Evolutionary conservation across 2,797 vertebrate species (phyloP), one percentile per base, ranked within the genome.

Genomic region (Anguilla megastoma): DNA sequence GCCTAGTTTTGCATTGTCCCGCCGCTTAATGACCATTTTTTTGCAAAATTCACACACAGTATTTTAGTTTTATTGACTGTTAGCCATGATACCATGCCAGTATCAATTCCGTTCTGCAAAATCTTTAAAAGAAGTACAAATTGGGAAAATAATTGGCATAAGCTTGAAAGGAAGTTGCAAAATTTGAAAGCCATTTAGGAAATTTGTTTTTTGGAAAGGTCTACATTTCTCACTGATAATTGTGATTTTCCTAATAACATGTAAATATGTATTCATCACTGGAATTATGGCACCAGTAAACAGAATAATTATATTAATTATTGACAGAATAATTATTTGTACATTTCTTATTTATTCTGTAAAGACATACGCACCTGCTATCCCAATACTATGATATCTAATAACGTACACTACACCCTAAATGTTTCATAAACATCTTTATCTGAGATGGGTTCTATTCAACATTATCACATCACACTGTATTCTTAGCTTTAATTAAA

Each of bases 11-110:
- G 94, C 91, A 94, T 95, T 95, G 96, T 98, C 97, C 97, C 96
- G 96, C 97, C 0, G 96, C 96, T 96, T 98, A 98, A 99, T 97
- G 97, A 97, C 96, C 94, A 91, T 97, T 97, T 93, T 93, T 45
- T 96, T 97, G 96, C 95, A 96, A 96, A 97, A 97, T 98, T 99
- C 97, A 97, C 98, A 99, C 98, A 95, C 98, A 98, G 99, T 99
- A 97, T 98, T 97, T 98, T 95, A 97, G 97, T 98, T 99, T 98
- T 99, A 99, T 98, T 97, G 98, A 96, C 97, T 98, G 97, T 97
- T 97, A 97, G 96, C 96, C 97, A 98, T 95, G 97, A 97, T 97
- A 94, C 96, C 96, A 97, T 91, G 97, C 96, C 97, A 95, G 97
- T 97, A 97, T 97, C 95, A 93, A 96, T 98, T 98, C 97, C 95